These are phyloP conservation scores for Myrmecobius fasciatus DNA, from an alignment of 2,113 vertebrate species.

Conservation along the genomic window DNA sequence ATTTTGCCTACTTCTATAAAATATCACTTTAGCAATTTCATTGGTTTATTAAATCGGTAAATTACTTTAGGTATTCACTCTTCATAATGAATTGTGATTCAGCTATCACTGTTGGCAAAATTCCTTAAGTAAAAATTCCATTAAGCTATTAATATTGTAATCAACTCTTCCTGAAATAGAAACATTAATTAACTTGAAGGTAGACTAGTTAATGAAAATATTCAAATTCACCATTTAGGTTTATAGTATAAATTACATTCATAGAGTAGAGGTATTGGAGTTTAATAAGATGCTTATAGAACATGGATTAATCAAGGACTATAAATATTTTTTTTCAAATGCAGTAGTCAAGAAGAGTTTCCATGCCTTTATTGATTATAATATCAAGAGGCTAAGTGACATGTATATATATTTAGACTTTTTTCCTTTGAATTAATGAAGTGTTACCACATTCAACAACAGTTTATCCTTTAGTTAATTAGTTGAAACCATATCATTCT, in stretches of 20 bases:
- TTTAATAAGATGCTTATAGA: neutral
- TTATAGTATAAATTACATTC: constrained; percentile 51
- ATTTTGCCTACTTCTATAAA: neutral
- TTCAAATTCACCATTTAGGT: constrained; percentile 61
- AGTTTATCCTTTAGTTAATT: neutral
- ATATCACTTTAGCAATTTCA: neutral
- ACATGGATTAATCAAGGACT: constrained; percentile 40
- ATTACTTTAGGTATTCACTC: constrained; percentile 31
- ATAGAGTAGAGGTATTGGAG: constrained; percentile 19
- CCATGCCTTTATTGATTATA: constrained; percentile 3
- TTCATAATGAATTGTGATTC: constrained; percentile 48
- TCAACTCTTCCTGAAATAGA: constrained; percentile 57
- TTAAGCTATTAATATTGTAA: constrained; percentile 64
- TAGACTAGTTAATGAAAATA: constrained; percentile 60
- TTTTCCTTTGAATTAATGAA: neutral
- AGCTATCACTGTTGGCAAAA: constrained; percentile 48
- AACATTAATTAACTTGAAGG: constrained; percentile 67
- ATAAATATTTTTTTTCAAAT: constrained; percentile 63
- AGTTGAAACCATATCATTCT: neutral
- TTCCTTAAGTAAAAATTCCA: constrained; percentile 55
- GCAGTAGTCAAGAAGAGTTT: constrained; percentile 14
- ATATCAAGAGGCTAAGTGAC: neutral
- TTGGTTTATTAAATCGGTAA: neutral
- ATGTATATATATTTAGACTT: neutral
- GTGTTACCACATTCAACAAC: neutral